phyloP scores from a whole-genome alignment of 2,113 vertebrate species.

The Candoia aspera region DNA sequence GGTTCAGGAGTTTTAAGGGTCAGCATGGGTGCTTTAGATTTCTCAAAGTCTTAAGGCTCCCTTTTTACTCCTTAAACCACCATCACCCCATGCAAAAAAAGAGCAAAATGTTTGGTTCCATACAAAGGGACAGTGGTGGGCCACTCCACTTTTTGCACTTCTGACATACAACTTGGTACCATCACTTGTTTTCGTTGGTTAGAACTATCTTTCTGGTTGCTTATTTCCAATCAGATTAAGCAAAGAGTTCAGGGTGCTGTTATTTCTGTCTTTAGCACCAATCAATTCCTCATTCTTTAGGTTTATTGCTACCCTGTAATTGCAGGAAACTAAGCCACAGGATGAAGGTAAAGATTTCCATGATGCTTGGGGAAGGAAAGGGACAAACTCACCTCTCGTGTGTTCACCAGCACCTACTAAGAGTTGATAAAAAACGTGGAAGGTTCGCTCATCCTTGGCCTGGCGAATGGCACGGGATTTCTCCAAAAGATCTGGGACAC shows the following conservation, averaged over 20 bases:
- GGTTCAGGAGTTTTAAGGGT: background rate
- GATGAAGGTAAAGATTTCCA: background rate
- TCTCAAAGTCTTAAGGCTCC: background rate
- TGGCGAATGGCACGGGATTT: slow-evolving; percentile 90
- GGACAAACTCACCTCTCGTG: slow-evolving; percentile 70
- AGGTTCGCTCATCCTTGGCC: slow-evolving; percentile 89
- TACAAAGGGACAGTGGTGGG: background rate
- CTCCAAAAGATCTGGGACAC: slow-evolving; percentile 83
- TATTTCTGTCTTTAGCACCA: background rate
- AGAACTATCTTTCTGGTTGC: background rate
- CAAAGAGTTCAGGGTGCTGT: background rate
- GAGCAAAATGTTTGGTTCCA: background rate
- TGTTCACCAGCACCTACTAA: slow-evolving; percentile 81
- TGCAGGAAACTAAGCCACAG: background rate
- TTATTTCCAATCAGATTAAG: background rate
- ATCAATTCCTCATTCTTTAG: background rate
- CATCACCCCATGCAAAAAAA: background rate
- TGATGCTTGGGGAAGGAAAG: background rate
- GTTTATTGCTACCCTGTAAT: background rate
- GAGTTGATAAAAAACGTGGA: slow-evolving; percentile 91
- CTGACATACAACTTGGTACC: background rate
- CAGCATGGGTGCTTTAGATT: background rate
- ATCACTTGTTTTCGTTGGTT: background rate
- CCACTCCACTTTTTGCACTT: background rate
- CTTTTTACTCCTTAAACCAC: background rate